Evolutionary conservation across 2,888 invertebrate species (phyloP), one percentile per base, ranked within the genome.

Genomic region (Cryptocheilus praepositus): DNA sequence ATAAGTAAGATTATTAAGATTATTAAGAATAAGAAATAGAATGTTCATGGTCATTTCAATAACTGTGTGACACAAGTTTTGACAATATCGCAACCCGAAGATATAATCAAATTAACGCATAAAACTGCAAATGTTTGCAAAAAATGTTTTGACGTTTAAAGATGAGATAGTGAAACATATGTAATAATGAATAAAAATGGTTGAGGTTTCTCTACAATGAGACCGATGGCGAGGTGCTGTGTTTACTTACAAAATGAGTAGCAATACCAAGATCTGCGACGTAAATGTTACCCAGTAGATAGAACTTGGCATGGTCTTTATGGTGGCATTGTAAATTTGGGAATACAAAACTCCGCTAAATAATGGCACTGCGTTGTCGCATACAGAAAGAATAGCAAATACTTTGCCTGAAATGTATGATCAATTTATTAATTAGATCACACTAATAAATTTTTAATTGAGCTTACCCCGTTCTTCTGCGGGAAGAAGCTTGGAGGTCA

Each of bases 301-400:
- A 0, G 93, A 91, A 68, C 91, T 91, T 5, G 93, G 91, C 3
- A 88, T 77, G 0, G 91, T 90, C 57, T 91, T 84, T 18, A 94
- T 90, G 0, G 94, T 94, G 0, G 92, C 92, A 70, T 93, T 93
- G 88, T 95, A 95, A 0, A 94, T 89, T 85, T 94, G 94, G 16
- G 93, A 91, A 85, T 95, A 95, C 49, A 94, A 89, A 1, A 93
- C 90, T 0, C 94, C 93, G 3, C 95, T 95, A 65, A 95, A 90
- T 81, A 95, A 90, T 0, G 94, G 95, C 46, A 95, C 93, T 0
- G 95, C 94, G 83, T 95, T 95, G 83, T 95, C 95, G 85, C 94
- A 95, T 0, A 95, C 95, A 0, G 95, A 92, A 7, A 96, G 89
- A 71, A 95, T 90, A 0, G 95, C 93, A 83, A 94, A 95, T 0